A percentile compares a stretch with the other conserved stretches of the same genome.
These are phyloP conservation scores for Nerophis lumbriciformis DNA, from an alignment of 2,113 vertebrate species.

Conservation along the genomic window DNA sequence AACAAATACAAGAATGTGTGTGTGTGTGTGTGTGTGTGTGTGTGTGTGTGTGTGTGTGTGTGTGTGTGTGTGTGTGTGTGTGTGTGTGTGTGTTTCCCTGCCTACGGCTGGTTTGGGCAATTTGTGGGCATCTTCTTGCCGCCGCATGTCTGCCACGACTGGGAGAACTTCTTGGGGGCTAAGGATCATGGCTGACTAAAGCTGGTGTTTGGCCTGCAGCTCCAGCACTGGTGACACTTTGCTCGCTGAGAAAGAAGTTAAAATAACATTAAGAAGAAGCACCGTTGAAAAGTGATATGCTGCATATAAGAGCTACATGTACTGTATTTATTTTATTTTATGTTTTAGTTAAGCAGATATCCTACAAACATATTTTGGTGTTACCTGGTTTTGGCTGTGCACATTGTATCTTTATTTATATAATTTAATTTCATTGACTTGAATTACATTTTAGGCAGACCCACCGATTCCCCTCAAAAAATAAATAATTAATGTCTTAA, in stretches of 20 bases:
- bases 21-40: slow-evolving; percentile 19
- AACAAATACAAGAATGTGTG: no score
- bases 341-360: no score
- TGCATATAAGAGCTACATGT: no score
- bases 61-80: slow-evolving; percentile 23
- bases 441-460: no score
- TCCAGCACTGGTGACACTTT: slow-evolving; percentile 27
- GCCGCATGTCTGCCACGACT: slow-evolving; percentile 19
- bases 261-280: slow-evolving; percentile 7
- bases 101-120: slow-evolving; percentile 25
- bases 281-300: no score
- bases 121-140: slow-evolving; percentile 15
- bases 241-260: slow-evolving; percentile 33
- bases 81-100: slow-evolving; percentile 16
- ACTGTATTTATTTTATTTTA: no score
- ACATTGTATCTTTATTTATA: no score
- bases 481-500: no score
- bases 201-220: slow-evolving; percentile 34
- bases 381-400: no score
- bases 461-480: no score
- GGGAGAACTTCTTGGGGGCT: slow-evolving; percentile 35
- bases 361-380: neutral
- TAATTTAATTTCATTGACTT: no score
- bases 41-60: slow-evolving; percentile 24
- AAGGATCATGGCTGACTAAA: slow-evolving; percentile 43